phyloP scores from a whole-genome alignment of 2,888 invertebrate genomes.

The Phaedon cochleariae region DNA sequence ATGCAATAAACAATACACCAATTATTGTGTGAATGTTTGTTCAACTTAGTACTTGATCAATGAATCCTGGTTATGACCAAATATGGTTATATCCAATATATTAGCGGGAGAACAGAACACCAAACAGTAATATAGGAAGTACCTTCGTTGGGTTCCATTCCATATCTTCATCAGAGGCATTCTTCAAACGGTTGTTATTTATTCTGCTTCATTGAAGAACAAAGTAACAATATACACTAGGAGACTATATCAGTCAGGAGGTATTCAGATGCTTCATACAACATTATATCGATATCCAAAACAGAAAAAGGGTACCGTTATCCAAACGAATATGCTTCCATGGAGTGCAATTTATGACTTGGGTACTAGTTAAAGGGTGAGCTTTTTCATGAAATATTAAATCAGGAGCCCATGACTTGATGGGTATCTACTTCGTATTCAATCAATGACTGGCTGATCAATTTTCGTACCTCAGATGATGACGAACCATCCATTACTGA shows the following conservation, averaged over 20 bases:
- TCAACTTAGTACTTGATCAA: too few relatives aligned
- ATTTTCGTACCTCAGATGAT: neutral
- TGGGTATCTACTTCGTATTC: neutral
- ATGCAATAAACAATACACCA: too few relatives aligned
- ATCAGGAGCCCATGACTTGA: neutral
- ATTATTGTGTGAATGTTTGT: too few relatives aligned
- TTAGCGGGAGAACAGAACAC: neutral
- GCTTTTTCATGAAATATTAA: neutral
- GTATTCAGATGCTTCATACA: neutral
- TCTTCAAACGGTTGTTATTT: neutral
- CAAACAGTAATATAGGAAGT: neutral
- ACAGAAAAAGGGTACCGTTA: too few relatives aligned
- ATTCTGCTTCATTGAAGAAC: neutral
- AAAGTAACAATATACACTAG: conserved; percentile 2
- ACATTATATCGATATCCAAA: neutral
- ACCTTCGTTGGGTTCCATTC: neutral
- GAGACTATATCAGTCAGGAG: neutral
- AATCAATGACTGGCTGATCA: too few relatives aligned
- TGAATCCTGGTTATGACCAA: neutral
- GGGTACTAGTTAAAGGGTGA: neutral
- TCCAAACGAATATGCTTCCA: too few relatives aligned
- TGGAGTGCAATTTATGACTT: too few relatives aligned
- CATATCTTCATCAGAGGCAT: too few relatives aligned
- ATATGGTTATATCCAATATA: conserved; percentile 10
- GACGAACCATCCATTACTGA: conserved; percentile 10